phyloP scores from a whole-genome alignment of 2,888 invertebrate genomes.

The Suillia variegata region DNA sequence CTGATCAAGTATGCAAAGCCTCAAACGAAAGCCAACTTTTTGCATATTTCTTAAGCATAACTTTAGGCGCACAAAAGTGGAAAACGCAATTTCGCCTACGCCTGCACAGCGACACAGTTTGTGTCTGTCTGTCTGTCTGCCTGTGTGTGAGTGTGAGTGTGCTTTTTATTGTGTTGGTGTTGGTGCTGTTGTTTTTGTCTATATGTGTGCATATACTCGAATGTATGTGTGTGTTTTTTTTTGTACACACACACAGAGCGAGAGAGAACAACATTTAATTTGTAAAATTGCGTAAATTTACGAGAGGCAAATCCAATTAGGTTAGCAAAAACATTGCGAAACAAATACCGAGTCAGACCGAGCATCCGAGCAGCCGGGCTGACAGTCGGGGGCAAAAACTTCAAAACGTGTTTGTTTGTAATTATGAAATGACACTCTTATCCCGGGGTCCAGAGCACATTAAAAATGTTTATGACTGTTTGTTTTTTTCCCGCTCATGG shows the following conservation, averaged over 20 bases:
- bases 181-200: not conserved
- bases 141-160: too few species aligned
- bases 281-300: not conserved
- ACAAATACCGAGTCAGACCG: not conserved
- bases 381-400: too few species aligned
- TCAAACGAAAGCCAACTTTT: not conserved
- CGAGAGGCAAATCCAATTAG: conserved; percentile 1
- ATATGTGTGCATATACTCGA: not conserved
- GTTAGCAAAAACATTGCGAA: not conserved
- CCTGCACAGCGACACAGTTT: too few species aligned
- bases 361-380: too few species aligned
- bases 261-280: not conserved
- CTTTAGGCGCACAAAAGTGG: not conserved
- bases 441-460: too few species aligned
- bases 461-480: too few species aligned
- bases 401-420: too few species aligned
- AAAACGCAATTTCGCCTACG: not conserved
- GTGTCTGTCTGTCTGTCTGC: too few species aligned
- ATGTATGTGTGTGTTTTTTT: not conserved
- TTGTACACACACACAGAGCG: not conserved
- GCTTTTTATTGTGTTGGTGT: too few species aligned
- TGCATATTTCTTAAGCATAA: conserved; percentile 1
- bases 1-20: not conserved
- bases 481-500: too few species aligned
- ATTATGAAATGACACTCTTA: too few species aligned